Base-by-base conservation (phyloP, 53 echinoderm and acorn worm genomes). In the Zoroaster sp. region DNA sequence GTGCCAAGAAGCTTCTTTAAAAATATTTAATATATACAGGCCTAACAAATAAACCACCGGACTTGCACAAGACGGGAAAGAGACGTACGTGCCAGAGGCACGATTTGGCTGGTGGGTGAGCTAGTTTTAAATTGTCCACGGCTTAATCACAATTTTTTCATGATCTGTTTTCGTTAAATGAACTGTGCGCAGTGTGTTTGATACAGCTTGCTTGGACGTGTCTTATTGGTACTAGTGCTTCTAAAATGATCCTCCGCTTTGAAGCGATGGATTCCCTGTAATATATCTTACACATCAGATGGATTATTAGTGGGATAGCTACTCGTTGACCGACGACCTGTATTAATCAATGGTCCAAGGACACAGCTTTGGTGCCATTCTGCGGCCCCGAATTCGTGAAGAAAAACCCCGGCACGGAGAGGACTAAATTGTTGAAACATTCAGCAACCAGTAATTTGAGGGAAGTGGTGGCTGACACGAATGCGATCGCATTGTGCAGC, bases 91-190 rank as follows among this genome's bases (percentile, higher is more conserved):
- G 75, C 45, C 46, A 32, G 34, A 49, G 15, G 75, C 75, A 75
- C 75, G 75, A 34, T 75, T 47, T 47, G 75, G 40, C 41, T 4
- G 49, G 75, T 46, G 11, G 31, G 15, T 21, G 17, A 2, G 13
- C 25, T 13, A 32, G 75, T 49, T 31, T 66, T 66, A 55, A 67
- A 82, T 68, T 40, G 30, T 4, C 34, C 37, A 30, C 66, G 82
- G 67, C 66, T 42, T 82, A 66, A 66, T 82, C 66, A 82, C 68
- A 43, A 82, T 66, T 66, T 66, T 31, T 28, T 59, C 63, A 59
- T 59, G 42, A 66, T 80, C 80, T 79, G 68, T 42, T 43, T 82
- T 67, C 25, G 36, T 79, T 25, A 37, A 38, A 79, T 55, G 79
- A 33, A 33, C 49, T 40, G 55, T 37, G 59, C 12, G 40, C 40